These are phyloP conservation scores for Synergus gifuensis DNA, from an alignment of 2,888 invertebrate genomes.

Conservation along the genomic window DNA sequence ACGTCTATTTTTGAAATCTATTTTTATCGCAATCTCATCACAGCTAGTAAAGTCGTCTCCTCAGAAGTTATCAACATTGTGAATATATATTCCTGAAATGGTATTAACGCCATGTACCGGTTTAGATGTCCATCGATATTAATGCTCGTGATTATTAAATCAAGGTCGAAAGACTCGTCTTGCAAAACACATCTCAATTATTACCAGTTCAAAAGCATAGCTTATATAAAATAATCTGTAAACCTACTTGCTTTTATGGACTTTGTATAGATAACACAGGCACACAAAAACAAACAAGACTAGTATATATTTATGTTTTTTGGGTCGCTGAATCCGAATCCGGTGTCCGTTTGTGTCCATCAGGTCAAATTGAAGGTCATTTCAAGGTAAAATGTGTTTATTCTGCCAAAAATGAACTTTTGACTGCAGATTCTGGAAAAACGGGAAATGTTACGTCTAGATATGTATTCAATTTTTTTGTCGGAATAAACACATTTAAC, in stretches of 20 bases:
- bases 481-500: no score
- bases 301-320: no score
- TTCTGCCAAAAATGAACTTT: no score
- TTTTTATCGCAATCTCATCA: not conserved
- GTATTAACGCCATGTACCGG: slow-evolving; percentile 17
- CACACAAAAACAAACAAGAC: no score
- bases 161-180: slow-evolving; percentile 6
- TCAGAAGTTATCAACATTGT: not conserved
- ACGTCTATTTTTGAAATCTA: slow-evolving; percentile 1
- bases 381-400: no score
- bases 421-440: no score
- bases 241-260: not conserved
- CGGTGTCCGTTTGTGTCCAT: no score
- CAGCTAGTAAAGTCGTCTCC: not conserved
- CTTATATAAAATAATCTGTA: not conserved
- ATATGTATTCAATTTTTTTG: no score
- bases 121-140: slow-evolving; percentile 24
- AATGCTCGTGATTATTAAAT: slow-evolving; percentile 14
- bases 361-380: no score
- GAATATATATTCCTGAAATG: slow-evolving; percentile 20
- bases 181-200: slow-evolving; percentile 20
- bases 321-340: no score
- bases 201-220: not conserved
- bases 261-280: no score
- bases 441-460: no score